Evolutionary conservation across 2,113 vertebrate species (phyloP).

Genomic region (Aspidoscelis tigris): DNA sequence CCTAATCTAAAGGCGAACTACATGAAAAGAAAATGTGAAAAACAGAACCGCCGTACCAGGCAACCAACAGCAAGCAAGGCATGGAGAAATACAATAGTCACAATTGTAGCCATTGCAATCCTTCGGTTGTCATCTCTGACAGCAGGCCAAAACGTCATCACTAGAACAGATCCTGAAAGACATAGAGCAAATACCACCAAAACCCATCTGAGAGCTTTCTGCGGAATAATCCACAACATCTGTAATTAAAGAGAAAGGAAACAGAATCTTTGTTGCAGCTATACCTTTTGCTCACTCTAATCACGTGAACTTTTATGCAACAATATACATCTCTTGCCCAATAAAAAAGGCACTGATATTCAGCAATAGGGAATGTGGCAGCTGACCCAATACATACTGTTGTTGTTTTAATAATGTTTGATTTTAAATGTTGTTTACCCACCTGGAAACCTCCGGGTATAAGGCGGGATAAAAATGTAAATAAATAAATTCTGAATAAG

Average conservation of each 20-base stretch:
- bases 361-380: neutral
- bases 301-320: neutral
- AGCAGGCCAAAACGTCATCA: conserved; percentile 95
- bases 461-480: no score
- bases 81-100: conserved; percentile 83
- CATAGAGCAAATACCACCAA: conserved; percentile 85
- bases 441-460: no score
- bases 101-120: conserved; percentile 79
- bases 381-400: no score
- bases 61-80: conserved; percentile 89
- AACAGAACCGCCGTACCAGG: conserved; percentile 80
- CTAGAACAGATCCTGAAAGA: conserved; percentile 91
- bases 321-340: neutral
- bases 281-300: neutral
- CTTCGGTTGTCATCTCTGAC: conserved; percentile 89
- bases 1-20: neutral
- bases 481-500: neutral
- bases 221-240: conserved; percentile 91
- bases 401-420: no score
- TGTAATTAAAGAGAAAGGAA: conserved; percentile 59
- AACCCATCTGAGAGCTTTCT: conserved; percentile 86
- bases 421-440: no score
- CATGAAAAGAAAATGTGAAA: neutral
- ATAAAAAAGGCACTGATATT: neutral
- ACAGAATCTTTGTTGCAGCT: neutral